Evolutionary conservation across 2,797 vertebrate species (phyloP).

Genomic region (Lacerta viridis): DNA sequence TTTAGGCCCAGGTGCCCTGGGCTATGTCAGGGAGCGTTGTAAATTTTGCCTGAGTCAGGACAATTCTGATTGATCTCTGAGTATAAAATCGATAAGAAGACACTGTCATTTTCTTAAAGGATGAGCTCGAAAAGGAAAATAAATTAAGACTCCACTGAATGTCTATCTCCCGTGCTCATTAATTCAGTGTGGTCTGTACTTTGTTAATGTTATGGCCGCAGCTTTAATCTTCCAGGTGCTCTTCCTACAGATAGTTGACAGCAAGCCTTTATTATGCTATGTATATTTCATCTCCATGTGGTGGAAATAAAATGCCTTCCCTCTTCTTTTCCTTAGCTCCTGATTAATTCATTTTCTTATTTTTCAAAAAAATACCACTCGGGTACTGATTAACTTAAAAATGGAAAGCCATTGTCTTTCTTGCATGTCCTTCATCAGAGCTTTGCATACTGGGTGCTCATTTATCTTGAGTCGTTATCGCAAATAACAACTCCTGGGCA

Average conservation of each 20-base stretch:
- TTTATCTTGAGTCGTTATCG: conserved; percentile 92
- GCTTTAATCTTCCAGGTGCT: conserved; percentile 93
- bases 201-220: conserved; percentile 89
- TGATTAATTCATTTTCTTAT: conserved; percentile 95
- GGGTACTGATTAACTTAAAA: conserved; percentile 94
- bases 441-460: conserved; percentile 82
- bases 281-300: conserved; percentile 89
- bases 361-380: conserved; percentile 90
- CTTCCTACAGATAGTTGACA: conserved; percentile 82
- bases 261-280: conserved; percentile 85
- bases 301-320: conserved; percentile 84
- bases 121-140: conserved; percentile 97
- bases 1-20: conserved; percentile 82
- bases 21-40: conserved; percentile 87
- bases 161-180: conserved; percentile 90
- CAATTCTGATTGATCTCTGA: conserved; percentile 99
- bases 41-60: conserved; percentile 98
- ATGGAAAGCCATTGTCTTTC: conserved; percentile 91
- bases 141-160: conserved; percentile 97
- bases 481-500: conserved; percentile 88
- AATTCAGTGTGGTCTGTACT: conserved; percentile 92
- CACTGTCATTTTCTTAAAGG: conserved; percentile 99
- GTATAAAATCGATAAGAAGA: conserved; percentile 99
- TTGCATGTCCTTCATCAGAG: conserved; percentile 88
- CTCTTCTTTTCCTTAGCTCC: conserved; percentile 82